Conservation (phyloP, 2,888 invertebrate species). For the Ecdyonurus torrentis region DNA sequence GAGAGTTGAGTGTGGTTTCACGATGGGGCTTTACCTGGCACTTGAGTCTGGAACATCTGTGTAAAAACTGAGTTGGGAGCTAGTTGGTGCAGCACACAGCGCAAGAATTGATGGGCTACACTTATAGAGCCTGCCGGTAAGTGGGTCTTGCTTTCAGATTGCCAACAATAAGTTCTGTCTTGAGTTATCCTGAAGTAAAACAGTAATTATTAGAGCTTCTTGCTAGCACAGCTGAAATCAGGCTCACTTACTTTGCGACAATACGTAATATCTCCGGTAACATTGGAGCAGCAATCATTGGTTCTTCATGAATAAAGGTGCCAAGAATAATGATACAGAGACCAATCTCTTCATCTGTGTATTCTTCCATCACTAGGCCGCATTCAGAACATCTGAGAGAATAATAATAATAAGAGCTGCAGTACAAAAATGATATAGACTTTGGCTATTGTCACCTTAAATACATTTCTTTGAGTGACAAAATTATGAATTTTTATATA, state of each 20-base stretch:
- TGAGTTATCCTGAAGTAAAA: conserved; percentile 45
- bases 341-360: conserved; percentile 92
- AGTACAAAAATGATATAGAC: too few relatives aligned
- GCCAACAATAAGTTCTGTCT: conserved; percentile 73
- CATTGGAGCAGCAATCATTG: conserved; percentile 82
- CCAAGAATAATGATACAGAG: conserved; percentile 84
- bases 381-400: conserved; percentile 62
- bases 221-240: background rate
- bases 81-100: conserved; percentile 90
- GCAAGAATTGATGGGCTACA: conserved; percentile 91
- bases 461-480: too few relatives aligned
- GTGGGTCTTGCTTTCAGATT: conserved; percentile 69
- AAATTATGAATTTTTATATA: too few relatives aligned
- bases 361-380: conserved; percentile 73
- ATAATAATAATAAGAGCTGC: conserved; percentile 3
- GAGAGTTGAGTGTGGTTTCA: background rate
- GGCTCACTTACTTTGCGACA: conserved; percentile 54
- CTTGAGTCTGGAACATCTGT: conserved; percentile 84
- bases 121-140: conserved; percentile 89
- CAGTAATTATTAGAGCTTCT: background rate
- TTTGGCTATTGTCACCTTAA: too few relatives aligned
- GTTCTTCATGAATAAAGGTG: conserved; percentile 93
- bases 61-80: conserved; percentile 94
- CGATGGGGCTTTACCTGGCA: conserved; percentile 44
- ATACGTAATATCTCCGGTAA: conserved; percentile 79